Conservation (phyloP, 53 echinoderm and acorn worm genomes). For the Hippasteria phrygiana region DNA sequence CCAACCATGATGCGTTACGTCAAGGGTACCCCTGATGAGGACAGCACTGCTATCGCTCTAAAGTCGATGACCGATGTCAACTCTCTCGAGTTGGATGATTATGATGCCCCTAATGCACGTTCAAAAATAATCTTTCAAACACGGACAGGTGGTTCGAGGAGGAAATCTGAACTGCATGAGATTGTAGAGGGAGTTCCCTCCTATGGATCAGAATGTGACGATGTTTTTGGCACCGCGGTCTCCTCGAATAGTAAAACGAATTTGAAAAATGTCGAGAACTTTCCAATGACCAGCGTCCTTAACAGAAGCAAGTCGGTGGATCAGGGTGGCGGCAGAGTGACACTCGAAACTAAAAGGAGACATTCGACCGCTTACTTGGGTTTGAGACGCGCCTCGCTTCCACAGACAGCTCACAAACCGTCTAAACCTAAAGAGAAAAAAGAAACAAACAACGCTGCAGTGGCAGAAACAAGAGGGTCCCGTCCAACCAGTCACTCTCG, state of each 20-base stretch:
- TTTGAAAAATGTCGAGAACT: background rate
- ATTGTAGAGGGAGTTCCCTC: constrained; percentile 14
- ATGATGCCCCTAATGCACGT: background rate
- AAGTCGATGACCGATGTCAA: constrained; percentile 53
- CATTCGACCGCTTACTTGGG: constrained; percentile 1
- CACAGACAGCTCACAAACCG: background rate
- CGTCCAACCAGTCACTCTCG: background rate
- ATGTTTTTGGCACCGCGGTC: background rate
- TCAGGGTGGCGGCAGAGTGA: background rate
- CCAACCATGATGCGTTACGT: constrained; percentile 71
- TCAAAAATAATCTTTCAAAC: background rate
- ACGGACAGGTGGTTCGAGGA: background rate
- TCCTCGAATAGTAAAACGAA: background rate
- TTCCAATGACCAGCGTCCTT: constrained; percentile 14
- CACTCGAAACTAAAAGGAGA: background rate
- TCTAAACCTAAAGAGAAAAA: background rate
- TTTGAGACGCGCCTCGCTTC: background rate
- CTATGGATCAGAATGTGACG: background rate
- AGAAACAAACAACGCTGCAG: background rate
- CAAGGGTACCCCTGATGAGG: constrained; percentile 57
- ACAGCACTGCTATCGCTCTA: constrained; percentile 44
- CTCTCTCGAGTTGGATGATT: background rate
- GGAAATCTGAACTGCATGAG: constrained; percentile 20
- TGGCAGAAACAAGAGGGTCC: background rate
- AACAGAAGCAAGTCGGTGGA: constrained; percentile 24